Evolutionary conservation across 2,888 invertebrate genomes (phyloP), one percentile per base, ranked within the genome.

Genomic region (Cataglyphis livida): DNA sequence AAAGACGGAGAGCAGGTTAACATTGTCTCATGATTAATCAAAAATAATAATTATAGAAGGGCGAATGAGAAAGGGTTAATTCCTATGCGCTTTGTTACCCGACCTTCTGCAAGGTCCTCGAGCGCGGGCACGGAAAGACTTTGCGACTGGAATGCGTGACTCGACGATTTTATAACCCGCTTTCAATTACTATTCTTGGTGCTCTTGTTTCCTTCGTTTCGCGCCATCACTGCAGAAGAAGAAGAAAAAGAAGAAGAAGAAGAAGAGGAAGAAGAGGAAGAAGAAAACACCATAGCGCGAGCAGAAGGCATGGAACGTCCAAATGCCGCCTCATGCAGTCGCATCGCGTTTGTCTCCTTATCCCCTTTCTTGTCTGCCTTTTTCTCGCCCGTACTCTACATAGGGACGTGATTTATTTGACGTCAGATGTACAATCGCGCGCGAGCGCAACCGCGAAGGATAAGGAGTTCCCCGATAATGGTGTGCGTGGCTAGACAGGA

Each of bases 111-210:
- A 90, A 89, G 89, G 91, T 84, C 87, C 78, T 78, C 85, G n/a
- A 25, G 38, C 32, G 59, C 32, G 59, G 25, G 64, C 71, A 81
- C 64, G 82, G 64, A 57, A 82, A 81, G 76, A 78, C 66, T 82
- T 82, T 44, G 71, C 74, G 59, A 82, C 44, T 82, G 89, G 90
- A 91, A 91, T 91, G 90, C 91, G 89, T 91, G 91, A 91, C 90
- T 91, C 89, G 89, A 87, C 91, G 85, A 91, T 89, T 91, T 87
- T 90, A 90, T 90, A 90, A 90, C 90, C 87, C 88, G 90, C 89
- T 91, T 91, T 91, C 90, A 91, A 91, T 91, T 91, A 91, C 84
- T 78, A 81, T 85, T 89, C 88, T 71, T 84, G 65, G 70, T 88
- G 84, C 86, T 89, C 87, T 82, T 89, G 78, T 87, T 87, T 83